Percentiles rank a stretch among this genome's conserved stretches.
Conservation (phyloP, 2,888 invertebrate species). For the Alitta virens region DNA sequence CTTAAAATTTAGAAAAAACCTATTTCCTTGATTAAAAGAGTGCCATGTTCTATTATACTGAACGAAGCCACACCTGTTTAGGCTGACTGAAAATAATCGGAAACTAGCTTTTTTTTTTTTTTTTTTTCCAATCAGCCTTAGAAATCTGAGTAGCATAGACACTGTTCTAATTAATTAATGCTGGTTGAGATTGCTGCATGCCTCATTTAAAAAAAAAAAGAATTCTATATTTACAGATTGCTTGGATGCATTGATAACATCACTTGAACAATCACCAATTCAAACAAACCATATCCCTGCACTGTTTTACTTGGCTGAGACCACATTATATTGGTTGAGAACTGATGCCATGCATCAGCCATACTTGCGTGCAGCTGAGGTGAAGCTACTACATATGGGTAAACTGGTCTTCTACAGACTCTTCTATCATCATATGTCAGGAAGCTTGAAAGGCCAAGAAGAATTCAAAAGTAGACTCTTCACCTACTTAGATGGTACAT, state of each 20-base stretch:
- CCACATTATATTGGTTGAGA: slow-evolving; percentile 54
- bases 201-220: too few relatives aligned
- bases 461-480: slow-evolving; percentile 53
- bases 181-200: too few relatives aligned
- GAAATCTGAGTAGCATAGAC: too few relatives aligned
- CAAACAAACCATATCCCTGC: slow-evolving; percentile 52
- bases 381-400: slow-evolving; percentile 53
- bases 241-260: slow-evolving; percentile 50
- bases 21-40: too few relatives aligned
- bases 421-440: slow-evolving; percentile 56
- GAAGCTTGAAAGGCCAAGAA: slow-evolving; percentile 47
- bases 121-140: too few relatives aligned
- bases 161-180: too few relatives aligned
- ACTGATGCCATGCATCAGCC: slow-evolving; percentile 53
- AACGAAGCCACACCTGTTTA: too few relatives aligned
- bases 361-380: slow-evolving; percentile 51
- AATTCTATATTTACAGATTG: too few relatives aligned
- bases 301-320: slow-evolving; percentile 56
- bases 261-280: slow-evolving; percentile 52
- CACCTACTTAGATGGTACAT: slow-evolving; percentile 53
- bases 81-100: neutral
- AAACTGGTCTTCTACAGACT: slow-evolving; percentile 52
- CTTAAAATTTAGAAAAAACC: too few relatives aligned
- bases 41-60: too few relatives aligned
- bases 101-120: neutral